Base-by-base conservation (phyloP, 2,113 vertebrate genomes). In the Lamprologus sp. region DNA sequence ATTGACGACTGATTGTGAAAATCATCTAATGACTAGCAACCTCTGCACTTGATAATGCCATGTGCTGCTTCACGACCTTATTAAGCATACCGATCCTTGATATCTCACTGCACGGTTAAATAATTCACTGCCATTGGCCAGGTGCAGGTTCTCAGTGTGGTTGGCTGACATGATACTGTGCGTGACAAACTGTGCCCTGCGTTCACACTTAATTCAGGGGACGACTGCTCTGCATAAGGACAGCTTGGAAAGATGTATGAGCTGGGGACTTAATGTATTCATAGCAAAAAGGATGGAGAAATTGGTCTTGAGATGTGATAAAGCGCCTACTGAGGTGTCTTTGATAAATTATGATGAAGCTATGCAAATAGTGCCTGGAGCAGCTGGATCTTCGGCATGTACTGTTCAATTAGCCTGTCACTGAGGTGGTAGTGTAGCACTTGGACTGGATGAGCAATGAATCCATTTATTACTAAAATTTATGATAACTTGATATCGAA, bases 291-390 rank as follows among this genome's bases (percentile, higher is more conserved):
- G 60, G 92, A 87, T 90, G 81, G 82, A 89, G 82, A 86, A 92
- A 93, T 87, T 73, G 86, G 88, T 93, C 84, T 17, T 55, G 82
- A 91, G 91, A 87, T 84, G 80, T 95, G 89, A 95, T 90, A 49
- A 93, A 94, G 91, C 17, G 79, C 80, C 79, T 8, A 56, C 88
- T 81, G 86, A 87, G 85, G 87, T 84, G 90, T 81, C 77, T 84
- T 92, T 93, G 89, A 95, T 91, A 81, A 93, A 93, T 94, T 75
- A 91, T 90, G 87, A 94, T 89, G 84, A 85, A 86, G 75, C 79
- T 90, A 90, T 92, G 90, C 91, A 89, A 93, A 92, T 88, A 31
- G 19, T 31, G 79, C 87, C 85, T 70, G 45, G 45, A 51, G 87
- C 80, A 88, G 88, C 88, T 82, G 86, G 87, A 79, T 90, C 81